Conservation (phyloP, 2,797 vertebrate genomes). For the Calcarius lapponicus region DNA sequence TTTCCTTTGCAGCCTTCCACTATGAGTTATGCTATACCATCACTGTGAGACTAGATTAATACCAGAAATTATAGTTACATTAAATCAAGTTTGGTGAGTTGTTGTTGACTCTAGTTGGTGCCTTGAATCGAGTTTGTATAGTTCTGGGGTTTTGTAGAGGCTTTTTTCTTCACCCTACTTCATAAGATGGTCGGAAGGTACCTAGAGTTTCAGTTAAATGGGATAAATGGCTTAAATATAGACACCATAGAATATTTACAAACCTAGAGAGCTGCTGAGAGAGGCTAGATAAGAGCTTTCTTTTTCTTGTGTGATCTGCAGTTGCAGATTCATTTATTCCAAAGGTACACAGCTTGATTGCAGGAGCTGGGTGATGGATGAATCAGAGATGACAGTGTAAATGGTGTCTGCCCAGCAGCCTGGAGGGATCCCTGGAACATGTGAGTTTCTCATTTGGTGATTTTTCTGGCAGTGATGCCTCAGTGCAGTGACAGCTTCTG, state of each 20-base stretch:
- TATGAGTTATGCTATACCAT: not conserved
- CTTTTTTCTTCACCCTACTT: not conserved
- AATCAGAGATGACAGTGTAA: slow-evolving; percentile 44
- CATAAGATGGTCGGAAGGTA: not conserved
- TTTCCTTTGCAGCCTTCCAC: not conserved
- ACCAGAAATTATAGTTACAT: not conserved
- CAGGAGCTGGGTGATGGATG: slow-evolving; percentile 5
- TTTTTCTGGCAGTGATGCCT: slow-evolving; percentile 50
- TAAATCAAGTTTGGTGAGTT: not conserved
- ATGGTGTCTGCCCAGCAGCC: slow-evolving; percentile 19
- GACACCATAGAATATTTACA: not conserved
- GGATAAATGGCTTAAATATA: not conserved
- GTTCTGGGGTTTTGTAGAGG: not conserved
- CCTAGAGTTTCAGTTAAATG: not conserved
- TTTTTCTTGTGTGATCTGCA: slow-evolving; percentile 3
- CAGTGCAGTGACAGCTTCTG: slow-evolving; percentile 36
- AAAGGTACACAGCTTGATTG: slow-evolving; percentile 12
- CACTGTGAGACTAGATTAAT: not conserved
- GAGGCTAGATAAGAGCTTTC: not conserved
- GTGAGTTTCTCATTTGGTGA: slow-evolving; percentile 40
- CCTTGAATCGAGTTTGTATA: not conserved
- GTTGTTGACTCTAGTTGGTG: not conserved
- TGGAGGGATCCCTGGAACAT: slow-evolving; percentile 25
- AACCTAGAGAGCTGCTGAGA: not conserved
- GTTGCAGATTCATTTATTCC: slow-evolving; percentile 32